Conservation (phyloP, 2,888 invertebrate genomes). For the Campoplex nolae region DNA sequence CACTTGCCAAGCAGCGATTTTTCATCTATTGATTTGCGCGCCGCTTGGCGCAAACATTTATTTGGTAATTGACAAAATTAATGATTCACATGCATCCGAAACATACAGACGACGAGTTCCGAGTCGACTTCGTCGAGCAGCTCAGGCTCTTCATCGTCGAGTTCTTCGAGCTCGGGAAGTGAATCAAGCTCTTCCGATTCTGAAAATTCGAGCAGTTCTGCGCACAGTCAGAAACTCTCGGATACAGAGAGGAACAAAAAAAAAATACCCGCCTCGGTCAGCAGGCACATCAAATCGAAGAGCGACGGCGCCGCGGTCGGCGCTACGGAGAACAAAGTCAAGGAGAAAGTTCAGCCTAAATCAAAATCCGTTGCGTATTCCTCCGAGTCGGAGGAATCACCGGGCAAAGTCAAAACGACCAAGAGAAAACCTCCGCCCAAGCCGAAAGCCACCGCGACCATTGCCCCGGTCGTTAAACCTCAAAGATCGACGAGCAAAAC, state of each 20-base stretch:
- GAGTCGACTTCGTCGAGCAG: constrained; percentile 82
- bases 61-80: background rate
- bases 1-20: background rate
- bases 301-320: constrained; percentile 72
- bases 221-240: constrained; percentile 80
- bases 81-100: background rate
- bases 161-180: constrained; percentile 83
- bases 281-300: constrained; percentile 79
- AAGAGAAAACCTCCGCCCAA: constrained; percentile 87
- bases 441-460: constrained; percentile 88
- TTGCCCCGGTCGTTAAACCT: constrained; percentile 86
- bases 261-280: constrained; percentile 75
- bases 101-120: constrained; percentile 81
- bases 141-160: constrained; percentile 82
- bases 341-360: constrained; percentile 79
- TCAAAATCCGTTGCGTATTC: constrained; percentile 79
- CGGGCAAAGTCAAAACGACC: constrained; percentile 80
- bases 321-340: constrained; percentile 77
- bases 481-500: constrained; percentile 85
- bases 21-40: too few species aligned
- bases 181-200: constrained; percentile 83
- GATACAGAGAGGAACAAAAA: constrained; percentile 81
- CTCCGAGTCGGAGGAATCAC: constrained; percentile 82
- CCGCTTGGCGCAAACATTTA: background rate
- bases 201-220: constrained; percentile 82